Base-by-base conservation (phyloP, 2,113 vertebrate species). In the Bufo gargarizans region DNA sequence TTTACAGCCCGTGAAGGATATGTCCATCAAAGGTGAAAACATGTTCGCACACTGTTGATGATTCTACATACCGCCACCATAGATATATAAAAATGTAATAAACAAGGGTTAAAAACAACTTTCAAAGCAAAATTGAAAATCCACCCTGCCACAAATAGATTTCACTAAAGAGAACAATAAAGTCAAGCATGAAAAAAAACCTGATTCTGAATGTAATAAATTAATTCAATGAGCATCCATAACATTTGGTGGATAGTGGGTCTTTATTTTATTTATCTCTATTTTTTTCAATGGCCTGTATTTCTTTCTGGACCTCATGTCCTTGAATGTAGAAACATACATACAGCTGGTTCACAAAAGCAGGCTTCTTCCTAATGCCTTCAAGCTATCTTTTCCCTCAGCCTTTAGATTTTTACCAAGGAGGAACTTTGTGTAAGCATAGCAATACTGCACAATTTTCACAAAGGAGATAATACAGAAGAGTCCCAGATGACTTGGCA, bases 351-450 rank as follows among this genome's bases (percentile, higher is more conserved):
- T 79, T 67, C 47, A 83, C 45, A 83, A 83, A 83, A 11, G 58
- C 20, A n/a, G 20, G 22, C 19, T 67, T 83, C 81, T 83, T 69
- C 22, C 47, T n/a, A 13, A 82, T 11, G 12, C 61, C 61, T 67
- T 53, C 47, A 83, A 83, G 61, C 81, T 67, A 67, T 83, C 61
- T 49, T 65, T 53, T 5, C 20, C 43, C 49, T 67, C 33, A 69
- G 19, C 20, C 61, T 33, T 67, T 83, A 69, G 45, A 83, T 50
- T 83, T 67, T 83, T 83, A 61, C 61, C 81, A 67, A 14, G 19
- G 56, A 61, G 43, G 33, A 61, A 61, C 56, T 45, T 81, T 61
- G 33, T 81, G 58, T 61, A 81, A 45, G 79, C 17, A 45, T 5
- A 20, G 81, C 61, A 67, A 67, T 67, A 67, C 16, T 67, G 61